phyloP scores from a whole-genome alignment of 1,140 invertebrate species.

The Camponotus floridanus region DNA sequence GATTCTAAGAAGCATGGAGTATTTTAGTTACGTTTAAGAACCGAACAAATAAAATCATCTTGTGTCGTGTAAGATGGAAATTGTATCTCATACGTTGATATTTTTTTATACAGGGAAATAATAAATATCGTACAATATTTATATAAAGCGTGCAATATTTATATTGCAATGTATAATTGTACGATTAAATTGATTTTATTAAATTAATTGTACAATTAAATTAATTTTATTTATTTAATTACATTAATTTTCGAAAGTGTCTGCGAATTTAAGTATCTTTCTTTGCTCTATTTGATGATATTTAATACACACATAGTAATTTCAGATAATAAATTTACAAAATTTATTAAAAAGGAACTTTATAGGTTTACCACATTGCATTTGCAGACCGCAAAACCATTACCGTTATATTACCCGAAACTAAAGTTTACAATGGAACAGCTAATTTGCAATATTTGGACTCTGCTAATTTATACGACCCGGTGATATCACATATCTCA shows the following conservation, averaged over 20 bases:
- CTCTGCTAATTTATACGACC: constrained; percentile 48
- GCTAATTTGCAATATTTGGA: constrained; percentile 61
- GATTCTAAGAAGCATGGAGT: constrained; percentile 13
- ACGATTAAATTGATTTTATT: not conserved
- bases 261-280: constrained; percentile 19
- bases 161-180: not conserved
- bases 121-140: not conserved
- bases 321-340: constrained; percentile 34
- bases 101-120: not conserved
- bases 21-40: constrained; percentile 14
- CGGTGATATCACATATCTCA: constrained; percentile 46
- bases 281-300: constrained; percentile 3
- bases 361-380: constrained; percentile 21
- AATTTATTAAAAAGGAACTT: constrained; percentile 7
- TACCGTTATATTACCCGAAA: constrained; percentile 42
- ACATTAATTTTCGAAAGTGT: constrained; percentile 20
- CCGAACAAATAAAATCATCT: not conserved
- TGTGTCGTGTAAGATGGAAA: not conserved
- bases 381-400: constrained; percentile 45
- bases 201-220: not conserved
- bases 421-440: constrained; percentile 50
- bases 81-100: not conserved
- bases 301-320: not conserved
- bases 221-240: no score
- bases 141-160: not conserved